These are phyloP conservation scores for Prunella strophiata DNA, from an alignment of 2,797 vertebrate species.

Conservation along the genomic window DNA sequence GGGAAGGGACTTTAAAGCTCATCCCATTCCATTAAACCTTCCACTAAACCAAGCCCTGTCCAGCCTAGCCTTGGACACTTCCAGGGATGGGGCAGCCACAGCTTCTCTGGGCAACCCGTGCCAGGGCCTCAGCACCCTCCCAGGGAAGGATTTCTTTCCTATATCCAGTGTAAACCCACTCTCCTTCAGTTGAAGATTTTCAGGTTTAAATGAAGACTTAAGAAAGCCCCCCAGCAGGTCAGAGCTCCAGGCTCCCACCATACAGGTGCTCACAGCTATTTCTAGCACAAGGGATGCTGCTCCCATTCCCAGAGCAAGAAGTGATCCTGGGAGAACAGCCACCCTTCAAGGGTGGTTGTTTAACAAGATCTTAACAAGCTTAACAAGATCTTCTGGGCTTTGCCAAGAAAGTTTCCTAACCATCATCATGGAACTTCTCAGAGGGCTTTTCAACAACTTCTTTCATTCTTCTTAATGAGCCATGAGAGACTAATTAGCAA, in stretches of 20 bases:
- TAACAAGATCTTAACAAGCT: background rate
- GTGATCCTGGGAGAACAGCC: background rate
- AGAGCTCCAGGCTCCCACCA: background rate
- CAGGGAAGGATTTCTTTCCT: background rate
- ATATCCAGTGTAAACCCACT: background rate
- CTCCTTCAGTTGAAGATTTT: background rate
- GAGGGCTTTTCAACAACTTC: background rate
- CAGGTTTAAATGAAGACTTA: background rate
- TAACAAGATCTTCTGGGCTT: slow-evolving; percentile 39
- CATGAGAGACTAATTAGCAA: background rate
- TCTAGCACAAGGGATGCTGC: background rate
- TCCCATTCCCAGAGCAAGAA: background rate
- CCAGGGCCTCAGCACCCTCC: background rate
- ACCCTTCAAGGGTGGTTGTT: background rate
- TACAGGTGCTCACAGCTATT: background rate
- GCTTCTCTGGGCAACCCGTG: background rate
- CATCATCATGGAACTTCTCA: background rate
- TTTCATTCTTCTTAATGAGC: background rate
- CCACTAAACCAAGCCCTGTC: background rate
- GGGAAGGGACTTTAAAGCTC: background rate
- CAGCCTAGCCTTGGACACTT: background rate
- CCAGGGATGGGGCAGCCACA: background rate
- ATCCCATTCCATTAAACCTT: background rate
- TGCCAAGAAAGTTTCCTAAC: background rate
- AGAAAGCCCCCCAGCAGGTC: background rate